Base-by-base conservation (phyloP, 1,140 invertebrate genomes). In the Aphis craccivora region DNA sequence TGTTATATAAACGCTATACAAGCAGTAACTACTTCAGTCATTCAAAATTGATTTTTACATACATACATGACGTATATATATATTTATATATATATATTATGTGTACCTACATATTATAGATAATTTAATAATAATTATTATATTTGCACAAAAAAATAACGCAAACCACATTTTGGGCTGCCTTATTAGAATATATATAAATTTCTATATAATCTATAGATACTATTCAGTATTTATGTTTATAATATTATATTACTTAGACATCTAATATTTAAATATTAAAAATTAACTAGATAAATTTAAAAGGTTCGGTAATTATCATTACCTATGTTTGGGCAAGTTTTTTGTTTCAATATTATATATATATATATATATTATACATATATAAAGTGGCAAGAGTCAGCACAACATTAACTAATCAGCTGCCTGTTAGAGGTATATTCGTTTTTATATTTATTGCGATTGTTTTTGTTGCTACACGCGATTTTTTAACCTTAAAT, bases 11-110 rank as follows among this genome's bases (percentile, higher is more conserved):
- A 86, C 81, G 23, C 91, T 93, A 93, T 93, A 93, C 81, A 93
- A 93, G 91, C 91, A 93, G 81, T 93, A 86, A 93, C 91, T 93
- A 93, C 76, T 93, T 93, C 91, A 93, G 91, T 93, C 91, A 55
- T 93, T 93, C 81, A 93, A 93, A 67, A 93, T 93, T 53, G 22
- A 93, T 93, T 93, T 84, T 55, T 43, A 86, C 43, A 90, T 67
- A 90, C 53, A 67, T 89, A 76, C 60, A 76, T n/a, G 60, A 76
- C 5, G 60, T 76, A 37, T n/a, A 45, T 45, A 43, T 81, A 81
- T 81, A 20, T 81, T 37, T 81, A 81, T 86, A 8, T 67, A 67
- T n/a, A 90, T 25, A 84, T 53, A 84, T 92, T 22, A 53, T 51
- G 45, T 51, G 91, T 51, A 92, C 35, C 91, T 92, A 92, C 91